Evolutionary conservation across 2,888 invertebrate species (phyloP), one percentile per base, ranked within the genome.

Genomic region (Hypomecis punctinalis): DNA sequence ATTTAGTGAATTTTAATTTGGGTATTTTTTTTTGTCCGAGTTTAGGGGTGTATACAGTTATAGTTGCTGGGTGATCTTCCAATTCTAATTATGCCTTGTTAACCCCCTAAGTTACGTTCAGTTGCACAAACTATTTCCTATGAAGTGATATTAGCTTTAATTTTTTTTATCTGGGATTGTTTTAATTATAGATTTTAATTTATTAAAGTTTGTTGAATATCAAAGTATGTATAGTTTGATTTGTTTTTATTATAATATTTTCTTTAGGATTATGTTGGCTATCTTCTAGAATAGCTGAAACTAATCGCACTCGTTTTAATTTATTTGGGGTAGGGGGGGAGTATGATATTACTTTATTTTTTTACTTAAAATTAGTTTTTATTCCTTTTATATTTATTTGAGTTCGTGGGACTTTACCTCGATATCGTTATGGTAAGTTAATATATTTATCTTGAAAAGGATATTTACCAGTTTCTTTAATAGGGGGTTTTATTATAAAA

Each of bases 41-140:
- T 13, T 77, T 96, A 70, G 93, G 95, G 0, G 95, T 96, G 75
- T 96, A 96, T 92, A 91, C 91, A 0, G 81, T 95, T 56, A 94
- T 96, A 84, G 76, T 95, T 73, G 88, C 94, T 7, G 96, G 96
- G 0, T 96, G 96, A 9, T 96, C 95, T 72, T 96, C 95, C 7
- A 96, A 96, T 94, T 96, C 95, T 59, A 95, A 94, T 89, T 96
- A 96, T 95, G 87, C 96, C 45, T 91, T 96, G 81, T 93, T 96
- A n/a, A n/a, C n/a, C n/a, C n/a, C n/a, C n/a, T n/a, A n/a, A 79
- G 0, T 88, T 96, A 70, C 96, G 96, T 0, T 92, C 94, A 0
- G 94, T 96, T 0, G 95, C 96, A 85, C 96, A 96, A 86, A 95
- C 95, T 63, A 95, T 96, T 94, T 96, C 96, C 79, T 96, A 96